Conservation (phyloP, 2,888 invertebrate species). For the Ophonus ardosiacus region DNA sequence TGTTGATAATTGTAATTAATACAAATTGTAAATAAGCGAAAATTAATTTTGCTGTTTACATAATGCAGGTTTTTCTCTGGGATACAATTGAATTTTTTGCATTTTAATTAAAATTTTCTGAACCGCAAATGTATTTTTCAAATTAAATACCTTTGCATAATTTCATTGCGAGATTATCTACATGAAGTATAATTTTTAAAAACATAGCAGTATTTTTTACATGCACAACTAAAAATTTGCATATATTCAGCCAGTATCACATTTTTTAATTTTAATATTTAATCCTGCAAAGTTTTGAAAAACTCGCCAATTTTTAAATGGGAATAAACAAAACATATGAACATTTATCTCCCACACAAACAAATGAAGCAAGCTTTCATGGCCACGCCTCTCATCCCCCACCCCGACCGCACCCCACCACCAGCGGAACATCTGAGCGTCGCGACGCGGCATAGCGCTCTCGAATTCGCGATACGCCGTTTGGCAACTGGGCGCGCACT, state of each 20-base stretch:
- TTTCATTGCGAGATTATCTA: neutral
- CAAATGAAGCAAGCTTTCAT: conserved; percentile 27
- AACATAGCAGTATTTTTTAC: neutral
- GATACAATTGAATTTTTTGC: neutral
- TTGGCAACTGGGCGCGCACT: conserved; percentile 20
- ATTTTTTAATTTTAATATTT: neutral
- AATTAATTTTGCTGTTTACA: neutral
- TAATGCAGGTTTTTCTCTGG: neutral
- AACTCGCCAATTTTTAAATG: neutral
- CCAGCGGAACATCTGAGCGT: conserved; percentile 29
- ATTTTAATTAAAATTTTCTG: neutral
- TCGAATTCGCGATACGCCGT: conserved; percentile 34
- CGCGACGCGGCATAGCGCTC: conserved; percentile 18
- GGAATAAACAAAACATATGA: conserved; percentile 19
- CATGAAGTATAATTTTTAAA: too few relatives aligned
- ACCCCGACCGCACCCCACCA: conserved; percentile 30
- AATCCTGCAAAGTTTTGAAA: neutral
- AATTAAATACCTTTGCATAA: neutral
- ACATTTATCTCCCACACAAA: conserved; percentile 9
- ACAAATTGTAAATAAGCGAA: neutral
- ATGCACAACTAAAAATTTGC: neutral
- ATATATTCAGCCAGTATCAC: too few relatives aligned
- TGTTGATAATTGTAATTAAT: neutral
- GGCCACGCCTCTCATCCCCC: conserved; percentile 27
- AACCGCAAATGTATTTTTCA: neutral